phyloP scores from a whole-genome alignment of 2,113 vertebrate genomes.

The Tetraodon nigroviridis region DNA sequence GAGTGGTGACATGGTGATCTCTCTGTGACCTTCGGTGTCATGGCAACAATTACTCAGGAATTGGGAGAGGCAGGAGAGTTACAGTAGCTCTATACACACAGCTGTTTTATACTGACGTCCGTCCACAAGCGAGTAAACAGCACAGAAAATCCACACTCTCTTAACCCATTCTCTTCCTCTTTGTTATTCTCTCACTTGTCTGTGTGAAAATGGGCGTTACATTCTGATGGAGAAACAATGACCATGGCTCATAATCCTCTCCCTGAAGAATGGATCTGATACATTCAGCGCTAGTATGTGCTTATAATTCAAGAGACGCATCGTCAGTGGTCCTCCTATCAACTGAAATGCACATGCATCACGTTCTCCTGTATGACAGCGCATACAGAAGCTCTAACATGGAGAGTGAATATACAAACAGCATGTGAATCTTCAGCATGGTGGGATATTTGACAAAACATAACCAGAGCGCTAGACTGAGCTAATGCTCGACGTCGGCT shows the following conservation, averaged over 20 bases:
- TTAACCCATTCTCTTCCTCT: slow-evolving; percentile 6
- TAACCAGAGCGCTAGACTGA: slow-evolving; percentile 22
- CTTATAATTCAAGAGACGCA: slow-evolving; percentile 38
- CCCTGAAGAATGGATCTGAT: slow-evolving; percentile 68
- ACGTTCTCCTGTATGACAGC: neutral
- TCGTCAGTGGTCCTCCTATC: slow-evolving; percentile 21
- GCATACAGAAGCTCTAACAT: slow-evolving; percentile 7
- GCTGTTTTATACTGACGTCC: slow-evolving; percentile 32
- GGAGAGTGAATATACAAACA: slow-evolving; percentile 18
- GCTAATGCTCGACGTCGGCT: slow-evolving; percentile 14
- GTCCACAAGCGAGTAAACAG: slow-evolving; percentile 33
- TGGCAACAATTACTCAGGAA: slow-evolving; percentile 40
- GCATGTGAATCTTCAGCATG: slow-evolving; percentile 9
- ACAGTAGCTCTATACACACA: slow-evolving; percentile 33
- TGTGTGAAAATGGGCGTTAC: slow-evolving; percentile 48
- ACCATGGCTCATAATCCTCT: slow-evolving; percentile 73
- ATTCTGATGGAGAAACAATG: slow-evolving; percentile 63
- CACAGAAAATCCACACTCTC: slow-evolving; percentile 33
- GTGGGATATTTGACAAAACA: slow-evolving; percentile 20
- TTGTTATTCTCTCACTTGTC: slow-evolving; percentile 31
- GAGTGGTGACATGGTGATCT: slow-evolving; percentile 19
- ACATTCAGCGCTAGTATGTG: slow-evolving; percentile 68
- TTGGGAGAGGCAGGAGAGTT: slow-evolving; percentile 15
- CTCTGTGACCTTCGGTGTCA: slow-evolving; percentile 26
- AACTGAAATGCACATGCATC: slow-evolving; percentile 39